Evolutionary conservation across 1,140 invertebrate species (phyloP), one percentile per base, ranked within the genome.

Genomic region (Ectropis grisescens): DNA sequence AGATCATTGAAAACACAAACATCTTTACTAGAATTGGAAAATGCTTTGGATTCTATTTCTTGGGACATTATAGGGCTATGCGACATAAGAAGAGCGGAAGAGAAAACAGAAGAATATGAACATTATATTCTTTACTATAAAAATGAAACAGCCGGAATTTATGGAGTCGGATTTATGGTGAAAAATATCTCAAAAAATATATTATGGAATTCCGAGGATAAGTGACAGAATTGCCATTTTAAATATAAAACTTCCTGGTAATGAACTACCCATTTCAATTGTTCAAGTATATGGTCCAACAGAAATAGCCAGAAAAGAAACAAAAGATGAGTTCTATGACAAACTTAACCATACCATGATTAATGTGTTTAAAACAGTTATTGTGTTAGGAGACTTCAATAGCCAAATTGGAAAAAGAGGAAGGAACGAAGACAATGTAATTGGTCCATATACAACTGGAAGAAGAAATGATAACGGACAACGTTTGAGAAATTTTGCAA

Each of bases 371-470:
- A 55, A 44, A 10, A 41, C 22, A 1, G 10, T 34, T 12, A 52
- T 53, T 12, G 16, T 56, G 25, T 43, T 56, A 15, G 58, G 47
- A 36, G 50, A 54, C 11, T 57, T 51, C 23, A 61, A 57, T 35
- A 10, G 44, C 8, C 42, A 54, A 46, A 46, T 51, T 6, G 46
- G 47, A 6, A 19, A 30, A n/a, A 40, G 36, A 33, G 11, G 9
- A 19, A 37, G 14, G 10, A 13, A 33, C 4, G 54, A 49, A 48
- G 46, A 47, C 2, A n/a, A n/a, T n/a, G n/a, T n/a, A n/a, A n/a
- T 58, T 24, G 50, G 47, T 36, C 33, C 24, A 9, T 43, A 46
- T 13, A 36, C 34, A 27, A 45, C 15, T 13, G 47, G 45, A 10
- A 52, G 43, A 37, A 43, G 53, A 19, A 55, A 45, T n/a, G 25